phyloP scores from a whole-genome alignment of 2,113 vertebrate genomes.

The Tetrao urogallus region DNA sequence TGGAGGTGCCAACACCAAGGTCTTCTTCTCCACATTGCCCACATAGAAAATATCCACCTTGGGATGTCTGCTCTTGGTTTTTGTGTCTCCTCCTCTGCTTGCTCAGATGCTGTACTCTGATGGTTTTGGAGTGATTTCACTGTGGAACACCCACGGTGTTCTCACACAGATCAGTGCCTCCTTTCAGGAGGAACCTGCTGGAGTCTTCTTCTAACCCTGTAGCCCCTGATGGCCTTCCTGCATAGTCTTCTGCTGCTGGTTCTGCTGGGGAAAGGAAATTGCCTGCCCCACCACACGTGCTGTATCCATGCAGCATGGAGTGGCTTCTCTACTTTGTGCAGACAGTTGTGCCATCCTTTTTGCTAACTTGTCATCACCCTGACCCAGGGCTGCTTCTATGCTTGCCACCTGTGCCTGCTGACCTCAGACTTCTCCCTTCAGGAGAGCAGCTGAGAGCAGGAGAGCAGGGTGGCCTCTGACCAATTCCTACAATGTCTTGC shows the following conservation, averaged over 20 bases:
- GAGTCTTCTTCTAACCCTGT: neutral
- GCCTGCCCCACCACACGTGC: fast-evolving
- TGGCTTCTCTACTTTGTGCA: neutral
- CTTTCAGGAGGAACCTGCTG: neutral
- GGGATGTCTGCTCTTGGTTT: neutral
- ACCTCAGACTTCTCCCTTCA: neutral
- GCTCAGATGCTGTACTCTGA: neutral
- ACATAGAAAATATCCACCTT: neutral
- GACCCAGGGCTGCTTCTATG: neutral
- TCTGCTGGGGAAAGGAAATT: neutral
- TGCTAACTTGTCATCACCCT: neutral
- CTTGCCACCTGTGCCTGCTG: neutral
- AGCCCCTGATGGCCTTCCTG: neutral
- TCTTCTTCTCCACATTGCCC: neutral
- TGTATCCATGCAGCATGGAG: neutral
- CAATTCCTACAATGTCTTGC: neutral
- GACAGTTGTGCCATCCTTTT: neutral
- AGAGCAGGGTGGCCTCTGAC: neutral
- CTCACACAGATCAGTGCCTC: neutral
- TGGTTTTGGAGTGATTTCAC: neutral
- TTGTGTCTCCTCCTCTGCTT: neutral
- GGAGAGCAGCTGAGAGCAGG: neutral
- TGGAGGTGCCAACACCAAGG: neutral
- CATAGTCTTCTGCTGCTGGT: neutral
- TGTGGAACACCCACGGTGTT: neutral